Evolutionary conservation across 2,888 invertebrate species (phyloP), one percentile per base, ranked within the genome.

Genomic region (Rotaria socialis): DNA sequence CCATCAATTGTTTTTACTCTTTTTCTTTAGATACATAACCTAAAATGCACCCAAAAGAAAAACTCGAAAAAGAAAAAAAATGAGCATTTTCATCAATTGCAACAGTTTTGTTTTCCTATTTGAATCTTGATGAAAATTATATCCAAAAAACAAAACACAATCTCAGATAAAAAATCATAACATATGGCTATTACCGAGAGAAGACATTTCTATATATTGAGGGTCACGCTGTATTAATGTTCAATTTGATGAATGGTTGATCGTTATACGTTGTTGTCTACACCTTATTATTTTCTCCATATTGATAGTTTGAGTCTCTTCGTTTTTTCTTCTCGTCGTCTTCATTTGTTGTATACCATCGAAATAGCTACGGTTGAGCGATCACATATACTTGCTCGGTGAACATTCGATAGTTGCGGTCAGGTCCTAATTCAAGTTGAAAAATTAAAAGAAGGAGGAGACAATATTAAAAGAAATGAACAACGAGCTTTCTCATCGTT

Each of bases 191-290:
- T 11, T 11, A 11, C 8, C 50, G 14, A 11, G 14, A 50, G 14
- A 11, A 4, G 8, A 50, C 4, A 50, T 50, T 11, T 50, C 8
- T 50, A 3, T 50, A 50, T 50, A 50, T 14, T 35, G 67, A 35
- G 5, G 35, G 67, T 67, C 67, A 67, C 67, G 16, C 67, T 19
- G 67, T 27, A 35, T 27, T 35, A 67, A 67, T 67, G 67, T 67
- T 16, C 67, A 67, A 67, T 67, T 67, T 67, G 67, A 67, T 67
- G 67, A 67, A 67, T 67, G 67, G 67, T 67, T 41, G 67, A 67
- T 67, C 35, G 35, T 67, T 67, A 67, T 67, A 67, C 16, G 67
- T 41, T 67, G 35, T 41, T 67, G 67, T 35, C 67, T 67, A 67
- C 35, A 67, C 35, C 67, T 67, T 67, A 35, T 67, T 67, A 67